Base-by-base conservation (phyloP, 2,888 invertebrate species). In the Pristionchus arcanus region DNA sequence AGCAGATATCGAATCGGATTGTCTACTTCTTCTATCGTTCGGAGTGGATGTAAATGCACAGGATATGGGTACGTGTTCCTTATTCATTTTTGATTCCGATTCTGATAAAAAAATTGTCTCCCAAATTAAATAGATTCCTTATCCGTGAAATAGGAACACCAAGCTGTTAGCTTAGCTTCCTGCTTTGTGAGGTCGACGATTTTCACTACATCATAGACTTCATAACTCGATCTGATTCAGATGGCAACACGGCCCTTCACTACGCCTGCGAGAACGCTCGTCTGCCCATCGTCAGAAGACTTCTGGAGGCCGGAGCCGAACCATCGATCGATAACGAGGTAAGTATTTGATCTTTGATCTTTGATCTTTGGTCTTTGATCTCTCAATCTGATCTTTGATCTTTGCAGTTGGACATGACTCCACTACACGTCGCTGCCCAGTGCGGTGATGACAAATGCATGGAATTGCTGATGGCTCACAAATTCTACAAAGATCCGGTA, bases 391-490 rank as follows among this genome's bases (percentile, higher is more conserved):
- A 25, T 25, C 9, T 13, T 74, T 53, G 31, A 53, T 31, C 55
- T 28, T 55, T 86, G 15, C 53, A 87, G 87, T 9, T 49, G 3
- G 96, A 95, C 77, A 98, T 98, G 95, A 98, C 98, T 0, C 98
- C 98, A 0, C 96, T 99, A 21, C 99, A 99, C 95, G 99, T 98
- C 98, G 98, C 98, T 0, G 98, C 98, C 0, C 98, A 98, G 2
- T 98, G 98, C 11, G 98, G 98, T 95, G 98, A 98, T 94, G 97
- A 97, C 0, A 98, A 98, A 93, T 98, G 98, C 0, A 98, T 98
- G 9, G 97, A 97, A 94, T 97, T 97, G 53, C 96, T 99, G 9
- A 97, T 96, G 42, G 94, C 97, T 91, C 98, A 98, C 94, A 98
- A 98, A 25, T 98, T 98, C 13, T 99, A 99, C 95, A 97, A 98